Base-by-base conservation (phyloP, 1,140 invertebrate species). In the Calephelis nemesis region DNA sequence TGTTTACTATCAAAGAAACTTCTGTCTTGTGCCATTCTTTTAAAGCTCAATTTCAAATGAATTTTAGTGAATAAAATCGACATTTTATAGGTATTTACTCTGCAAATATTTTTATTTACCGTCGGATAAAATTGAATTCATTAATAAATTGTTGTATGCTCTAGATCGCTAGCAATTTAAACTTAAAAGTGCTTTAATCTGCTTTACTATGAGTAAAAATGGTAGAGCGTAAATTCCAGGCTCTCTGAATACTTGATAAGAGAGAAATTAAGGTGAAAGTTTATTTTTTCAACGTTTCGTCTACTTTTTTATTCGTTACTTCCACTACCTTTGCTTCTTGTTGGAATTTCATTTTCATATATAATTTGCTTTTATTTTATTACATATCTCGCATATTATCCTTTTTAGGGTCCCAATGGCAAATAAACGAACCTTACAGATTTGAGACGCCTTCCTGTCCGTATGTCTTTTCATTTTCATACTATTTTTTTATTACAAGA, bases 21-120 rank as follows among this genome's bases (percentile, higher is more conserved):
- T 54, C 13, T 54, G 4, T 54, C 50, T 30, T 19, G 30, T 30
- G 12, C 13, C 12, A 49, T 9, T 7, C 5, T 2, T 7, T 30
- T 62, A 65, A 68, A 67, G 66, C 68, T n/a, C 13, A 62, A 42
- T 64, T 62, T 71, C 12, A 6, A 13, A 11, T 40, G 10, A 40
- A 19, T n/a, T 63, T 11, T 49, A 50, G 58, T 68, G 49, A 69
- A 65, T 72, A 69, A 68, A 72, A 63, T 68, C 52, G 42, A 68
- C 63, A 66, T 72, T 72, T 68, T 66, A 63, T 60, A 63, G 52
- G 54, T 72, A 72, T 72, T 68, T 65, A 69, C 69, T 73, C 65
- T 62, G 49, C 47, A 70, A 70, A 73, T 70, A 73, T 73, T 72
- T 70, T 70, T 73, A 73, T 73, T 70, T 73, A 70, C 70, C 54